Base-by-base conservation (phyloP, 1,140 invertebrate species). In the Palaemon carinicauda region DNA sequence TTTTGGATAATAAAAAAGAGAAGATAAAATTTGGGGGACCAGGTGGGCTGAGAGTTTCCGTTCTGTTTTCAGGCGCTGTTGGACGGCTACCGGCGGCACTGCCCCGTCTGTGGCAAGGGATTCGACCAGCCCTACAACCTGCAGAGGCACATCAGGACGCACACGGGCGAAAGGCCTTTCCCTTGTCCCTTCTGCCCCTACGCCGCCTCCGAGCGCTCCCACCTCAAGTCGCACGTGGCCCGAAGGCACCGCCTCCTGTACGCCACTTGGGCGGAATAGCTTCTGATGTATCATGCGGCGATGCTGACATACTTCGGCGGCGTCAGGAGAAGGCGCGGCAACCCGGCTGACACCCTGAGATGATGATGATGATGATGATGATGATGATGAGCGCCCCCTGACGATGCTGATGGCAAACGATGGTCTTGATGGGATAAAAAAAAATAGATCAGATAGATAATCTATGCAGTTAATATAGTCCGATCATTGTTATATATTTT, bases 61-160 rank as follows among this genome's bases (percentile, higher is more conserved):
- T 65, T 73, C 74, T 69, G 73, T 41, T 85, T 78, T 53, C 83
- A 85, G 83, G 84, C 33, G 21, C 53, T 71, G 65, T 41, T 86
- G 84, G 84, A 65, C 41, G 84, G 84, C 84, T 86, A 69, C 84
- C 60, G 84, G 77, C 60, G 84, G 84, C 84, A 86, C 84, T 86
- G 84, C 73, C 84, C 84, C 78, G 33, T 86, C 69, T 86, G 84
- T 41, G 84, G 84, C 50, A 86, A 86, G 84, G 84, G 84, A 27
- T 86, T 86, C 65, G 84, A 86, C 77, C 84, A 86, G 84, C 84
- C 84, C 54, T 86, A 86, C 84, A 86, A 86, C 84, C 84, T 86
- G 50, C 84, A 86, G 84, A 56, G 84, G 51, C 84, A 86, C 84
- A 86, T 86, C 84, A 77, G 84, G 33, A 86, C 84, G 12, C 84